phyloP scores from a whole-genome alignment of 2,113 vertebrate genomes.

The Polypterus bichir region DNA sequence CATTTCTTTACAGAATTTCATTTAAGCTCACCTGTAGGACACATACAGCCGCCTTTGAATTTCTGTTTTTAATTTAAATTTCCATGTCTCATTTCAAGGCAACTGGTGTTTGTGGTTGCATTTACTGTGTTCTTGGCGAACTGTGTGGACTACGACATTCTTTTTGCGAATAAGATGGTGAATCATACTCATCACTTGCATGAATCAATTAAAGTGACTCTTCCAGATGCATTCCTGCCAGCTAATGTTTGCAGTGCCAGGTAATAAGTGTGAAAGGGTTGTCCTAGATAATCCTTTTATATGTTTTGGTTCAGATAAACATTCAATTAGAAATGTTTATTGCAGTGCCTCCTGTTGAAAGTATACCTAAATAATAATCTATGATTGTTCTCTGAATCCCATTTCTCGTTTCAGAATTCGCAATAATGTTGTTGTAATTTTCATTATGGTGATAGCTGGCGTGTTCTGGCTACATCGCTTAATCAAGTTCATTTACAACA shows the following conservation, averaged over 20 bases:
- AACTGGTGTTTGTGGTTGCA: slow-evolving; percentile 91
- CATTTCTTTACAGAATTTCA: neutral
- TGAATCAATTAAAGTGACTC: slow-evolving; percentile 78
- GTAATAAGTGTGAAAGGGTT: slow-evolving; percentile 32
- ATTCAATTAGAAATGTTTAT: too few relatives aligned
- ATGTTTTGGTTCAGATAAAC: too few relatives aligned
- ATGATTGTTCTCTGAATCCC: neutral
- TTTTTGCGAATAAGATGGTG: slow-evolving; percentile 94
- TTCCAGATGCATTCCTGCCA: slow-evolving; percentile 84
- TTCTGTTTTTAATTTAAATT: neutral
- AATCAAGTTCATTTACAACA: slow-evolving; percentile 91
- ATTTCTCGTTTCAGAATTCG: slow-evolving; percentile 59
- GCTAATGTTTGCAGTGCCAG: slow-evolving; percentile 74
- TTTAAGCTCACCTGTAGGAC: neutral
- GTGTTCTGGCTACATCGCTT: slow-evolving; percentile 94
- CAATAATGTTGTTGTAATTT: slow-evolving; percentile 78
- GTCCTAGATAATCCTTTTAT: too few relatives aligned
- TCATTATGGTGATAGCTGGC: slow-evolving; percentile 77
- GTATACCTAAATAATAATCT: too few relatives aligned
- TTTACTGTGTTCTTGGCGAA: slow-evolving; percentile 95
- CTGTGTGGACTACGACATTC: slow-evolving; percentile 95
- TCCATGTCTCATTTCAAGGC: slow-evolving; percentile 43
- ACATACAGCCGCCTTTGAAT: neutral
- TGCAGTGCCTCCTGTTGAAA: too few relatives aligned
- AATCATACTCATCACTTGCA: slow-evolving; percentile 76